Base-by-base conservation (phyloP, 2,888 invertebrate species). In the Eilema depressum region DNA sequence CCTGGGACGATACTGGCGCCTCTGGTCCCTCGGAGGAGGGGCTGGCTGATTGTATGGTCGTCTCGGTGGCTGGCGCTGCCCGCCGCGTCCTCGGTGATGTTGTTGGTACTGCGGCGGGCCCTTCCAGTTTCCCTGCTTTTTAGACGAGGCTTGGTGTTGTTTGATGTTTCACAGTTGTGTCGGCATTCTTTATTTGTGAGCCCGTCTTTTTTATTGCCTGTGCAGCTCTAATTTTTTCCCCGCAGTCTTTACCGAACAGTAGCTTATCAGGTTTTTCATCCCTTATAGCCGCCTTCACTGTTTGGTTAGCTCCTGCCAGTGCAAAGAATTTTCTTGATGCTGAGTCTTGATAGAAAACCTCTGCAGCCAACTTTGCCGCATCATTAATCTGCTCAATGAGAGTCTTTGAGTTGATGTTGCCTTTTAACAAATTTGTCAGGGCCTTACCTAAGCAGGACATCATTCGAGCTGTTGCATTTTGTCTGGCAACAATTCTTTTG, bases 251-350 rank as follows among this genome's bases (percentile, higher is more conserved):
- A 14, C 26, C 59, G 26, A 59, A 59, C 59, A 59, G 26, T 26
- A 26, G 25, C 26, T 59, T 26, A 11, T 59, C 59, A 59, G 25
- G 26, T 17, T 59, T 41, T 41, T 41, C 41, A 41, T 41, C 41
- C 17, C 41, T 41, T 17, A 41, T 41, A 17, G 23, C 56, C 56
- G 23, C 56, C 56, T 56, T 56, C 56, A 56, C 56, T 56, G 28
- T 56, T 30, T 28, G 53, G 3, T 56, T 53, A 47, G 65, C 23
- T 26, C n/a, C 56, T 11, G 65, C 65, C 4, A 72, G 41, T 10
- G 72, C 66, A 28, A 72, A 68, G 53, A 69, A 72, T 23, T 66
- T 68, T 62, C 71, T 68, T 3, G 68, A 68, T 10, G 60, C 2
- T n/a, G 66, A 59, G n/a, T 72, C 72, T 26, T 53, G 59, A 12